These are phyloP conservation scores for Craterocephalus amniculus DNA, from an alignment of 2,797 vertebrate genomes.

Conservation along the genomic window DNA sequence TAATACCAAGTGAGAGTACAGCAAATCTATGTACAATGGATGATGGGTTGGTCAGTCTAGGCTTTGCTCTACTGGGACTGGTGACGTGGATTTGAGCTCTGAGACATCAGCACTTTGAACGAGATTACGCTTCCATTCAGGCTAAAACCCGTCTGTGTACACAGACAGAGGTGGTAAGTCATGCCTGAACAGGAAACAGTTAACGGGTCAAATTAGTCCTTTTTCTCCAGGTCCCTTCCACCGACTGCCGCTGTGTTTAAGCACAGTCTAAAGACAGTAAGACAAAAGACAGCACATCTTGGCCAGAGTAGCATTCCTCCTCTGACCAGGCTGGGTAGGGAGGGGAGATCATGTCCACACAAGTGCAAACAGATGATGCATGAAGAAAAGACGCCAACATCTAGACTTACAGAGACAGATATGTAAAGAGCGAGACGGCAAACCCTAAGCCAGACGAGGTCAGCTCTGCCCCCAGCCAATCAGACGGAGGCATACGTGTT, in stretches of 20 bases:
- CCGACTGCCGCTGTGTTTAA: constrained; percentile 48
- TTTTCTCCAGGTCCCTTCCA: constrained; percentile 54
- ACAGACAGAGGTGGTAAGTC: constrained; percentile 43
- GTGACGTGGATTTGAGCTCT: constrained; percentile 82
- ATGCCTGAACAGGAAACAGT: constrained; percentile 44
- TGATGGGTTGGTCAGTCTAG: constrained; percentile 48
- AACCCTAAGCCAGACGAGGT: constrained; percentile 35
- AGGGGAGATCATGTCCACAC: constrained; percentile 51
- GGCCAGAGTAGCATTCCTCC: constrained; percentile 46
- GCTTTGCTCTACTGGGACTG: constrained; percentile 70
- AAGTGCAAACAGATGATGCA: constrained; percentile 63
- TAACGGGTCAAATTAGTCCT: constrained; percentile 56
- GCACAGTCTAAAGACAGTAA: constrained; percentile 59
- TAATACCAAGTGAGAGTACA: constrained; percentile 66
- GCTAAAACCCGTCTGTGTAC: constrained; percentile 38
- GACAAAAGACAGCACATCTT: constrained; percentile 64
- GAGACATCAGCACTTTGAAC: constrained; percentile 72
- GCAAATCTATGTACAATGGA: constrained; percentile 69
- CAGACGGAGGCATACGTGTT: constrained; percentile 96
- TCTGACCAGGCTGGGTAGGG: constrained; percentile 35
- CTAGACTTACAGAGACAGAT: constrained; percentile 57
- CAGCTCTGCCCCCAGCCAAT: constrained; percentile 51
- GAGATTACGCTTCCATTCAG: constrained; percentile 32
- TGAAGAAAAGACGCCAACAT: constrained; percentile 56
- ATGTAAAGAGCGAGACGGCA: constrained; percentile 48